Percentiles rank a stretch among this genome's conserved stretches.
phyloP scores from a whole-genome alignment of 2,113 vertebrate genomes.

The Platysternon megacephalum region DNA sequence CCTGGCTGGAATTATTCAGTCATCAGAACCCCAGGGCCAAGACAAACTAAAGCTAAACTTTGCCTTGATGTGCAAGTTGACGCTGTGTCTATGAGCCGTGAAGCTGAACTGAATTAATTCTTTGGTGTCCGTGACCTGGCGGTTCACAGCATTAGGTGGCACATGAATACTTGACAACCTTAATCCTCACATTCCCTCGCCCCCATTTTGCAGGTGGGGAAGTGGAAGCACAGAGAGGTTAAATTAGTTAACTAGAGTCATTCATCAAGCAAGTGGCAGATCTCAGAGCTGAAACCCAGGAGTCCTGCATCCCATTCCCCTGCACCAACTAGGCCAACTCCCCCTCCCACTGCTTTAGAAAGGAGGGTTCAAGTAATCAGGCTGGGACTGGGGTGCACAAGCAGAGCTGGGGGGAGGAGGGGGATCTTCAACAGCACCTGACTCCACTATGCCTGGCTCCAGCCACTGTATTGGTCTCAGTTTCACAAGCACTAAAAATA shows the following conservation, averaged over 20 bases:
- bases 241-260: neutral
- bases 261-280: neutral
- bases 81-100: fast-evolving
- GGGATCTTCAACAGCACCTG: neutral
- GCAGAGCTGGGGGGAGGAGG: fast-evolving
- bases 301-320: neutral
- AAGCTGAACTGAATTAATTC: neutral
- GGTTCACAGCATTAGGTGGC: neutral
- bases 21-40: neutral
- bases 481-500: neutral
- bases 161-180: fast-evolving
- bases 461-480: fast-evolving
- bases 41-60: neutral
- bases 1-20: constrained; percentile 44
- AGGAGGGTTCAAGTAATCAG: neutral
- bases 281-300: neutral
- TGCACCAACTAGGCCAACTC: neutral
- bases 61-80: neutral
- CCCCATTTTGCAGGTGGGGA: neutral
- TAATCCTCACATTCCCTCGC: fast-evolving
- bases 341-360: neutral
- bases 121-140: fast-evolving
- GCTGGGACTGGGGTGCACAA: neutral
- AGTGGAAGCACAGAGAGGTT: neutral
- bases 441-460: neutral